A percentile compares a stretch with the other conserved stretches of the same genome.
Evolutionary conservation across 1,140 invertebrate species (phyloP).

Genomic region (Chrysomallon squamiferum): DNA sequence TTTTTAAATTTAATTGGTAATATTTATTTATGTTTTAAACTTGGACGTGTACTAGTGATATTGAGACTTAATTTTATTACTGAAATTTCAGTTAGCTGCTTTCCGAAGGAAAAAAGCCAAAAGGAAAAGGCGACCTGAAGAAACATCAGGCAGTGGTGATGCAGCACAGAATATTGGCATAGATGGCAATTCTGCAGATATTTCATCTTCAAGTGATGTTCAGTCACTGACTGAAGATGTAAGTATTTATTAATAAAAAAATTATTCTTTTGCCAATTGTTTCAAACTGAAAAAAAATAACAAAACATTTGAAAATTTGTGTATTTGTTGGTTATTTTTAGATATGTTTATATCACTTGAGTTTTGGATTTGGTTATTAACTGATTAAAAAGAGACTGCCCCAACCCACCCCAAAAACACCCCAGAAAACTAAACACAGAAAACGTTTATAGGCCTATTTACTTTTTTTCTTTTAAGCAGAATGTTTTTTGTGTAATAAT

Average conservation of each 20-base stretch:
- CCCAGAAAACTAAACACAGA: not conserved
- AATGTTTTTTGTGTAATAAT: no score
- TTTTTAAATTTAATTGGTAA: no score
- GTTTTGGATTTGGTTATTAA: not conserved
- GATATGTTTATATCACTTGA: not conserved
- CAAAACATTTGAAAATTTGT: not conserved
- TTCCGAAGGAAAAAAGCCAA: slow-evolving; percentile 45
- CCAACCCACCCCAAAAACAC: not conserved
- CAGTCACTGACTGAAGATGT: not conserved
- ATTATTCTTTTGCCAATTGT: not conserved
- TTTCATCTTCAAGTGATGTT: slow-evolving; percentile 19
- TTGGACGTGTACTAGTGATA: no score
- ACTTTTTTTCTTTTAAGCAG: no score
- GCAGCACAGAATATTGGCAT: not conserved
- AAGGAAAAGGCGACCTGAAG: slow-evolving; percentile 19
- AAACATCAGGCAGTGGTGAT: not conserved
- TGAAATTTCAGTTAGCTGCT: slow-evolving; percentile 43
- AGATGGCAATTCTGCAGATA: slow-evolving; percentile 3
- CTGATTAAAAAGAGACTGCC: not conserved
- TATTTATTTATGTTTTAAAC: no score
- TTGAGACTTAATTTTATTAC: no score
- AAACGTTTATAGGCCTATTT: no score
- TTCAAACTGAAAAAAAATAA: not conserved
- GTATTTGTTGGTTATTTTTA: not conserved
- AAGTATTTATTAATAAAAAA: not conserved